These are phyloP conservation scores for Forbesichthys papilliferus DNA, from an alignment of 2,113 vertebrate genomes.

Conservation along the genomic window DNA sequence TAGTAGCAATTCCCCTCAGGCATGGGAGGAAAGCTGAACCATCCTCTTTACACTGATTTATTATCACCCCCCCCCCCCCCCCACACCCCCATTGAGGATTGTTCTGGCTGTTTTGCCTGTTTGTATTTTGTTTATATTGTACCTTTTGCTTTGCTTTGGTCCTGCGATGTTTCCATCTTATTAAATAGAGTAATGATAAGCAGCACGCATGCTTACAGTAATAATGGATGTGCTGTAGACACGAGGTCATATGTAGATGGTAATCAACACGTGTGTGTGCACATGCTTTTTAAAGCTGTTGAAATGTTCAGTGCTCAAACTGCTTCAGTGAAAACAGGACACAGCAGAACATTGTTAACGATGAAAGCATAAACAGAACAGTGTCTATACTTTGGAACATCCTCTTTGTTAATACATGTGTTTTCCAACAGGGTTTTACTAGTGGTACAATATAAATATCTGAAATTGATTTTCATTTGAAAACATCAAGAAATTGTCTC, in stretches of 20 bases:
- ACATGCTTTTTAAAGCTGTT: no score
- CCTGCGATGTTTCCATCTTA: slow-evolving; percentile 26
- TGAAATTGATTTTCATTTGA: no score
- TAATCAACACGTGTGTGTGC: neutral
- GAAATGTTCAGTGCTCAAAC: no score
- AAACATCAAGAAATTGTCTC: no score
- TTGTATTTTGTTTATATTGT: slow-evolving; percentile 45
- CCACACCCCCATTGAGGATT: slow-evolving; percentile 23
- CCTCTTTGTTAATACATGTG: no score
- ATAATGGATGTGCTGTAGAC: slow-evolving; percentile 13
- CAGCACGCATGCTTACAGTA: slow-evolving; percentile 23
- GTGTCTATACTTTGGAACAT: no score
- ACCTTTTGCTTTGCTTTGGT: slow-evolving; percentile 24
- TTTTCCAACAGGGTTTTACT: no score
- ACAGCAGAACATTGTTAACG: no score
- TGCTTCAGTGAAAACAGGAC: no score
- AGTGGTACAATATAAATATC: no score
- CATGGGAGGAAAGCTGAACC: slow-evolving; percentile 31
- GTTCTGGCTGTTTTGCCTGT: slow-evolving; percentile 46
- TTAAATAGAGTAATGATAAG: slow-evolving; percentile 26
- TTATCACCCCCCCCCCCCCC: slow-evolving; percentile 14
- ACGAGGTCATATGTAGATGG: slow-evolving; percentile 2
- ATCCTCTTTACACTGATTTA: slow-evolving; percentile 62
- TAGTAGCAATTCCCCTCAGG: slow-evolving; percentile 27
- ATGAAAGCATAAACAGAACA: no score